Conservation (phyloP, 2,113 vertebrate genomes). For the Apodemus sylvaticus region DNA sequence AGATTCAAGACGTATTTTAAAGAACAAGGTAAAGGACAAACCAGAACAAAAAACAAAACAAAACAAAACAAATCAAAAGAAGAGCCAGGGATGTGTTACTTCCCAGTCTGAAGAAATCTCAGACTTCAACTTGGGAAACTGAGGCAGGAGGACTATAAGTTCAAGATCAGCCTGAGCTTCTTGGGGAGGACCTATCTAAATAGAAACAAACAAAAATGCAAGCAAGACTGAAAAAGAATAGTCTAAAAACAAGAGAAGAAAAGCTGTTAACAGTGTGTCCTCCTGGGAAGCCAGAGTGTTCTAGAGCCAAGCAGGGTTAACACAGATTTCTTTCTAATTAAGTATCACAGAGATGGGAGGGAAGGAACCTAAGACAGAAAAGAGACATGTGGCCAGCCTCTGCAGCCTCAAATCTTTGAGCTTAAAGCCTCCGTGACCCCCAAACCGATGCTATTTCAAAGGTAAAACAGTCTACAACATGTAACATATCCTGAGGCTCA, state of each 20-base stretch:
- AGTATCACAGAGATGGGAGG: neutral
- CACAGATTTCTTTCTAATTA: too few relatives aligned
- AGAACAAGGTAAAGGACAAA: neutral
- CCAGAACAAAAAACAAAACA: neutral
- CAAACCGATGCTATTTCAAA: neutral
- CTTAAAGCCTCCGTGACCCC: neutral
- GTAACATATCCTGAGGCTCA: neutral
- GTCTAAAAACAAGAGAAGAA: neutral
- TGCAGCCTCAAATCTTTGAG: neutral
- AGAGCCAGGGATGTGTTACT: neutral
- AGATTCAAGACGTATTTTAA: neutral
- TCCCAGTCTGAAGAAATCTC: neutral
- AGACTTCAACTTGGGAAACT: neutral
- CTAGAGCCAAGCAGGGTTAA: neutral
- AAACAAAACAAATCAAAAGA: neutral
- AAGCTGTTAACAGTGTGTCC: neutral
- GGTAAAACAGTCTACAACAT: neutral
- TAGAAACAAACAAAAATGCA: neutral
- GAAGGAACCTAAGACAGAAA: neutral
- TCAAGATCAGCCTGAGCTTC: neutral
- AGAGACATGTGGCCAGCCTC: neutral
- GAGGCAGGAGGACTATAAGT: neutral
- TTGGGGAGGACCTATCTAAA: neutral
- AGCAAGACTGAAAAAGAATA: neutral
- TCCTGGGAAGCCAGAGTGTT: neutral